Conservation (phyloP, 2,888 invertebrate species). For the Melinaea menophilus region DNA sequence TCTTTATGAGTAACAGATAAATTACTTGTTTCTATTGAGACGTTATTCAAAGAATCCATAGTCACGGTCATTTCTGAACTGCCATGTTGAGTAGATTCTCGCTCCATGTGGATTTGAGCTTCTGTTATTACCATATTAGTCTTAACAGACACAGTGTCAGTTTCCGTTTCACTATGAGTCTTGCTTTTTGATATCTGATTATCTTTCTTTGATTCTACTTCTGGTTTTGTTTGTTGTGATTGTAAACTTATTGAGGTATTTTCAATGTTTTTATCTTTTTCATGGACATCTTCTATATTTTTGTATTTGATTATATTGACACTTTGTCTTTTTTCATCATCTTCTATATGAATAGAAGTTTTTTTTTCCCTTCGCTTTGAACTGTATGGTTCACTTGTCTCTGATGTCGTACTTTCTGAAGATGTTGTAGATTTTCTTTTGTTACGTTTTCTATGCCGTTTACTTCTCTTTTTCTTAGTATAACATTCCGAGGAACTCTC, state of each 20-base stretch:
- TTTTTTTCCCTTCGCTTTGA: conserved; percentile 69
- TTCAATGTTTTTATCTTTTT: conserved; percentile 38
- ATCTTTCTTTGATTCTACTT: conserved; percentile 47
- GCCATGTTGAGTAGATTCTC: conserved; percentile 62
- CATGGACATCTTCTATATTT: conserved; percentile 41
- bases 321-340: conserved; percentile 66
- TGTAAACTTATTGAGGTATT: conserved; percentile 16
- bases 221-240: conserved; percentile 18
- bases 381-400: conserved; percentile 62
- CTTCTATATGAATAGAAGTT: conserved; percentile 69
- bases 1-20: conserved; percentile 60
- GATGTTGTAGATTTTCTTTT: conserved; percentile 64
- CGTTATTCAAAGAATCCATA: conserved; percentile 67
- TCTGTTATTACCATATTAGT: conserved; percentile 73
- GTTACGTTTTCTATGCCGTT: conserved; percentile 60
- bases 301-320: conserved; percentile 71
- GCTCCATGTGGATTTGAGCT: conserved; percentile 74
- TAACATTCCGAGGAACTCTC: conserved; percentile 60
- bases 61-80: conserved; percentile 68
- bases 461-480: conserved; percentile 62
- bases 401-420: conserved; percentile 66
- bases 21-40: conserved; percentile 66
- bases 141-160: conserved; percentile 68
- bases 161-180: conserved; percentile 69
- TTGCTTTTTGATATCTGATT: conserved; percentile 48